Evolutionary conservation across 2,797 vertebrate genomes (phyloP).

Genomic region (Parambassis ranga): DNA sequence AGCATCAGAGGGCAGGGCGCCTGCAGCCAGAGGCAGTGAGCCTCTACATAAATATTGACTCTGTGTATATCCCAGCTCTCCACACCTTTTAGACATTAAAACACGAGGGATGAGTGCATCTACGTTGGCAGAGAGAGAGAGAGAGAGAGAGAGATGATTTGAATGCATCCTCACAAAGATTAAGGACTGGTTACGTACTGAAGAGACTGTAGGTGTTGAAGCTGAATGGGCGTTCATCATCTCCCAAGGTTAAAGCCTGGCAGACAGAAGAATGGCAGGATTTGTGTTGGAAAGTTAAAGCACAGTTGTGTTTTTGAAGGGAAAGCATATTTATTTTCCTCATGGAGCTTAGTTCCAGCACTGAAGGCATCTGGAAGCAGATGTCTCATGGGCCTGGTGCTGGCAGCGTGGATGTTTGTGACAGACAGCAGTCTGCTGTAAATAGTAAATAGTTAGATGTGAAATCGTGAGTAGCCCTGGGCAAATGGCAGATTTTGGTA

Average conservation of each 20-base stretch:
- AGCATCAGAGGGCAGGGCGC: conserved; percentile 24
- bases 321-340: conserved; percentile 5
- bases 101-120: neutral
- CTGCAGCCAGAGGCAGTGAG: conserved; percentile 30
- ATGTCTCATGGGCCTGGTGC: neutral
- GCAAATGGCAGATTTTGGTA: neutral
- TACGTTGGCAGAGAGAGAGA: neutral
- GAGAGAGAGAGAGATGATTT: conserved; percentile 1
- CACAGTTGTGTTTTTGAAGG: neutral
- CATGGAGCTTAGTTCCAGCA: neutral
- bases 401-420: neutral
- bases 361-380: conserved; percentile 33
- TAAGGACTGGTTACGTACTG: neutral
- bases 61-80: conserved; percentile 18
- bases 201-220: neutral
- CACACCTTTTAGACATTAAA: conserved; percentile 21
- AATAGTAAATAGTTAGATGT: neutral
- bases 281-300: neutral
- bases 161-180: conserved; percentile 1
- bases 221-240: neutral
- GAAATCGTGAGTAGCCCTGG: neutral
- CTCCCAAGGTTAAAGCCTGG: conserved; percentile 4
- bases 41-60: conserved; percentile 63
- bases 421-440: conserved; percentile 3
- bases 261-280: neutral